phyloP scores from a whole-genome alignment of 1,140 invertebrate species.

The Aphidius ervi region DNA sequence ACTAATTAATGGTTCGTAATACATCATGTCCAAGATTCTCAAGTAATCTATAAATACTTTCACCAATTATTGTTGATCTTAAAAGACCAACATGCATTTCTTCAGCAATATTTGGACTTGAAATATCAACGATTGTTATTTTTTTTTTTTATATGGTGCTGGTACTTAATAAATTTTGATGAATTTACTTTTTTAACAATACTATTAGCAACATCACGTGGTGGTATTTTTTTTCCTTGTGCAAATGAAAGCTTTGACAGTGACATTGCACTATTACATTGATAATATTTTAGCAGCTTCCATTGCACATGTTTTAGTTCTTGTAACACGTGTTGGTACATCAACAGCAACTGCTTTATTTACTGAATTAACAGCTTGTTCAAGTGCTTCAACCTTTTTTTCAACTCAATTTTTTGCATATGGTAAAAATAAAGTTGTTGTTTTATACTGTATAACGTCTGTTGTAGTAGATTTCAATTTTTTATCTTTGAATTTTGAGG shows the following conservation, averaged over 20 bases:
- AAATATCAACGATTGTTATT: constrained; percentile 94
- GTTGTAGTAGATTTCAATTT: constrained; percentile 1
- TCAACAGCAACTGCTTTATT: no score
- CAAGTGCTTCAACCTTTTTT: no score
- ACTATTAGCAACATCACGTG: constrained; percentile 76
- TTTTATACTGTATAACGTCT: no score
- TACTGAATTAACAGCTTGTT: no score
- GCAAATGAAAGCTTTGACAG: constrained; percentile 72
- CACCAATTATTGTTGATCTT: constrained; percentile 95
- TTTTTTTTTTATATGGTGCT: constrained; percentile 63
- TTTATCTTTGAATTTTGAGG: background rate
- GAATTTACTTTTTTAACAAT: constrained; percentile 60
- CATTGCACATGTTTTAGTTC: no score
- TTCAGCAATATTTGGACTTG: constrained; percentile 99
- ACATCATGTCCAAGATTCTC: constrained; percentile 95
- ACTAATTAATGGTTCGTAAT: no score
- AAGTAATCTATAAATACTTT: constrained; percentile 84
- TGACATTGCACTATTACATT: constrained; percentile 93
- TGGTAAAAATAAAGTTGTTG: no score
- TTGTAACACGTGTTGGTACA: no score
- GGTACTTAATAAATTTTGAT: constrained; percentile 70
- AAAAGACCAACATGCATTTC: constrained; percentile 99
- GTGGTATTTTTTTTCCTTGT: constrained; percentile 59
- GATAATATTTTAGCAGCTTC: no score
- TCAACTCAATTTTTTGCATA: no score